phyloP scores from a whole-genome alignment of 2,888 invertebrate species.

The Stenotaenia linearis region DNA sequence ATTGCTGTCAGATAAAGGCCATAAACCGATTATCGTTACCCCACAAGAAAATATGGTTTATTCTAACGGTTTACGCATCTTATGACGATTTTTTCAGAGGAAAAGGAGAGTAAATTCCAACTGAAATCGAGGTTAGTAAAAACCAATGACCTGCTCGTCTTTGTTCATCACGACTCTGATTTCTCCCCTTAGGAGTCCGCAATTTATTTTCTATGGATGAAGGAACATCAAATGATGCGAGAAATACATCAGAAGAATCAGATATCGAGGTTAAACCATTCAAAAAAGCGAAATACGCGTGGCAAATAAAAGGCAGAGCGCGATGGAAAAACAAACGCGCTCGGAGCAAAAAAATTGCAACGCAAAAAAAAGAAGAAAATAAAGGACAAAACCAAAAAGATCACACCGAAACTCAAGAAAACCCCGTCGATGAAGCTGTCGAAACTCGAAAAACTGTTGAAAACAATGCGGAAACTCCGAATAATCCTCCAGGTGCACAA shows the following conservation, averaged over 20 bases:
- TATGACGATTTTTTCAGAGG: not conserved
- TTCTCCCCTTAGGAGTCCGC: not conserved
- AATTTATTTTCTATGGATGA: not conserved
- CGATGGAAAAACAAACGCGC: not conserved
- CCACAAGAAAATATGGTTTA: not conserved
- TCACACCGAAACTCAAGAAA: not conserved
- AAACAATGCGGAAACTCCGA: not conserved
- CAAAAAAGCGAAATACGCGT: conserved; percentile 35
- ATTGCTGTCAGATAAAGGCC: not conserved
- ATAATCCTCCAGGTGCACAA: not conserved
- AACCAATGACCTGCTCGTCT: not conserved
- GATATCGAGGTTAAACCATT: not conserved
- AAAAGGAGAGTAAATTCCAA: not conserved
- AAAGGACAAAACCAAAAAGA: not conserved
- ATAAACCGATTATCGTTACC: not conserved
- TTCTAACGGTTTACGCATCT: not conserved
- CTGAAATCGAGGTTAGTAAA: not conserved
- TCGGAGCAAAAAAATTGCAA: not conserved
- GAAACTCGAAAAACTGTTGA: no score
- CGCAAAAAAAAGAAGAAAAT: not conserved
- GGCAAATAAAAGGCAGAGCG: conserved; percentile 31
- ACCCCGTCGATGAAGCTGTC: not conserved
- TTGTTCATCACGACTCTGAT: not conserved
- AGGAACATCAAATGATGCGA: not conserved
- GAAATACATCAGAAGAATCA: not conserved